phyloP scores from a whole-genome alignment of 2,888 invertebrate species.

The Leucozona laternaria region DNA sequence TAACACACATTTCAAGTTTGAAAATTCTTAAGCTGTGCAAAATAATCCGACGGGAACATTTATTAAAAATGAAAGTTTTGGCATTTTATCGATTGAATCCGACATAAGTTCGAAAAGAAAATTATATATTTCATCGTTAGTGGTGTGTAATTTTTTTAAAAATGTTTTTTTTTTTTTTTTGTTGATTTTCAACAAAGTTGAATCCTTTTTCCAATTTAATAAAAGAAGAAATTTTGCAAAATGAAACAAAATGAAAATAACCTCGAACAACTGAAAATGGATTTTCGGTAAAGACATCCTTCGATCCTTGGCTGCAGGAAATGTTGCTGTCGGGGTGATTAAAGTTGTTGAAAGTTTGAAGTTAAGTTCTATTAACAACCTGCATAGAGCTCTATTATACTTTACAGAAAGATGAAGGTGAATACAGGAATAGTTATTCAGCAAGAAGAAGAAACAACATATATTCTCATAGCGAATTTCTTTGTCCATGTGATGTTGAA shows the following conservation, averaged over 20 bases:
- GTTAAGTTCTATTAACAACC: background rate
- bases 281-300: too few relatives aligned
- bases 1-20: background rate
- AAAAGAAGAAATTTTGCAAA: background rate
- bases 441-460: too few relatives aligned
- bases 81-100: background rate
- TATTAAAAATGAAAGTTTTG: background rate
- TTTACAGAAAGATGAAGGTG: background rate
- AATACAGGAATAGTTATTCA: background rate
- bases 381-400: background rate
- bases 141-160: too few relatives aligned
- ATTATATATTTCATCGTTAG: too few relatives aligned
- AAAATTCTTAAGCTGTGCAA: background rate
- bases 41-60: background rate
- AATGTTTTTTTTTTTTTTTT: too few relatives aligned
- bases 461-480: too few relatives aligned
- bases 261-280: background rate
- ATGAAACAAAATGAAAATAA: background rate
- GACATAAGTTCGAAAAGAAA: background rate
- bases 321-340: background rate
- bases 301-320: background rate
- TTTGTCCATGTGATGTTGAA: too few relatives aligned
- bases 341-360: slow-evolving; percentile 1
- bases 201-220: background rate
- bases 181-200: background rate